Evolutionary conservation across 2,797 vertebrate species (phyloP).

Genomic region (Falco cherrug): DNA sequence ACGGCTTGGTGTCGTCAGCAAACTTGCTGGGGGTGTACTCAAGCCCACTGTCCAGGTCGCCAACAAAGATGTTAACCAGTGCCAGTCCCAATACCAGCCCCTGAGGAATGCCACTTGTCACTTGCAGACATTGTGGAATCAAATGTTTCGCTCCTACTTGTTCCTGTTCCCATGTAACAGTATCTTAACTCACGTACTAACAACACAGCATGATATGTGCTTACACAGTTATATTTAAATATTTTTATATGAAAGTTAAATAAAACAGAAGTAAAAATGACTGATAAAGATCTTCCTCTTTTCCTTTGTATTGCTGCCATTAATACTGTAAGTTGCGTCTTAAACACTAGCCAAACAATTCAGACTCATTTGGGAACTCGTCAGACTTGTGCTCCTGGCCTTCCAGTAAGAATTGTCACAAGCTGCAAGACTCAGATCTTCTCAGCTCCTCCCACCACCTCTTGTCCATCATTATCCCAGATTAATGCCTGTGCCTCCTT

Average conservation of each 20-base stretch:
- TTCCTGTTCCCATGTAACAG: neutral
- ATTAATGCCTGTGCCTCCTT: constrained; percentile 33
- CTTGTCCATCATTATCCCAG: constrained; percentile 27
- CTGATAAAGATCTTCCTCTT: constrained; percentile 10
- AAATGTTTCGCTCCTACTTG: neutral
- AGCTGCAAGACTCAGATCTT: neutral
- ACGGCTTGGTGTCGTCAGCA: neutral
- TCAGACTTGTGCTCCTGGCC: constrained; percentile 43
- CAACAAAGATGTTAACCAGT: neutral
- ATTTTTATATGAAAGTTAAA: neutral
- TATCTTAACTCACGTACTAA: neutral
- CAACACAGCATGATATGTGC: accelerated
- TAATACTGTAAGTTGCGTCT: neutral
- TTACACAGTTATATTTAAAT: neutral
- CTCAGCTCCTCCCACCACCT: constrained; percentile 5
- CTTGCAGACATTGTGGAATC: neutral
- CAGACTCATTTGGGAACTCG: constrained; percentile 6
- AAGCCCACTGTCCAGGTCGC: accelerated
- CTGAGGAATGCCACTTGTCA: neutral
- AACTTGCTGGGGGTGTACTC: neutral
- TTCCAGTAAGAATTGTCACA: constrained; percentile 56
- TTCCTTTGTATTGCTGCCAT: constrained; percentile 19
- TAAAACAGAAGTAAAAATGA: neutral
- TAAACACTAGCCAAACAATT: neutral
- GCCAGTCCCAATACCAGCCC: neutral